These are phyloP conservation scores for Nebria ingens DNA, from an alignment of 1,140 invertebrate genomes.

Conservation along the genomic window DNA sequence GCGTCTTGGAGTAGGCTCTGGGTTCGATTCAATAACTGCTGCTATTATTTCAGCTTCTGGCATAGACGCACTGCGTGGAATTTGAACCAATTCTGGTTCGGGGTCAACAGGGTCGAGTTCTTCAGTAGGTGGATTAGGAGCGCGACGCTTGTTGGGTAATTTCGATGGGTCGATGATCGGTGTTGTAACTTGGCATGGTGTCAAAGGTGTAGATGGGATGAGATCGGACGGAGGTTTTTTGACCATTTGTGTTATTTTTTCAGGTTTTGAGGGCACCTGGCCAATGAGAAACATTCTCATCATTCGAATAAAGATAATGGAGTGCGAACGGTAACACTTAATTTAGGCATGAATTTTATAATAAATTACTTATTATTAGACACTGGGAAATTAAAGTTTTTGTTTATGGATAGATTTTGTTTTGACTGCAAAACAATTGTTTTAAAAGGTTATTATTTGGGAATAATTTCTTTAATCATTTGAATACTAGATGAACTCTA, in stretches of 20 bases:
- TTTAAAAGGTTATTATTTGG: too few relatives aligned
- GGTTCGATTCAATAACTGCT: conserved; percentile 20
- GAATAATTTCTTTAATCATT: too few relatives aligned
- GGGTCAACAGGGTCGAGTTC: too few relatives aligned
- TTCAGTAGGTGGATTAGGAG: conserved; percentile 49
- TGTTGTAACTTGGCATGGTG: neutral
- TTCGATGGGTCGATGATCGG: neutral
- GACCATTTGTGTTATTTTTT: conserved; percentile 38
- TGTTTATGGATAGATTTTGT: too few relatives aligned
- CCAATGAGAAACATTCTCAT: too few relatives aligned
- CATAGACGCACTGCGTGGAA: neutral
- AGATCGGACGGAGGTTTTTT: conserved; percentile 16
- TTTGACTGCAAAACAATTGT: too few relatives aligned
- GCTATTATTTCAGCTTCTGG: neutral
- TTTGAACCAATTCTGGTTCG: neutral
- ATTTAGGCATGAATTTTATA: too few relatives aligned
- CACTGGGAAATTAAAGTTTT: too few relatives aligned
- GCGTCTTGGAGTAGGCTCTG: conserved; percentile 52
- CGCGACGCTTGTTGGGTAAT: conserved; percentile 42
- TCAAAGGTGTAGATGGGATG: neutral
- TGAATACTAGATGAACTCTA: too few relatives aligned
- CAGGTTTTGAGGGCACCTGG: conserved; percentile 51
- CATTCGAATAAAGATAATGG: too few relatives aligned
- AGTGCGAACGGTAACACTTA: too few relatives aligned
- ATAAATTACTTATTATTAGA: too few relatives aligned